Conservation (phyloP, 2,113 vertebrate species). For the Aleadryas rufinucha region DNA sequence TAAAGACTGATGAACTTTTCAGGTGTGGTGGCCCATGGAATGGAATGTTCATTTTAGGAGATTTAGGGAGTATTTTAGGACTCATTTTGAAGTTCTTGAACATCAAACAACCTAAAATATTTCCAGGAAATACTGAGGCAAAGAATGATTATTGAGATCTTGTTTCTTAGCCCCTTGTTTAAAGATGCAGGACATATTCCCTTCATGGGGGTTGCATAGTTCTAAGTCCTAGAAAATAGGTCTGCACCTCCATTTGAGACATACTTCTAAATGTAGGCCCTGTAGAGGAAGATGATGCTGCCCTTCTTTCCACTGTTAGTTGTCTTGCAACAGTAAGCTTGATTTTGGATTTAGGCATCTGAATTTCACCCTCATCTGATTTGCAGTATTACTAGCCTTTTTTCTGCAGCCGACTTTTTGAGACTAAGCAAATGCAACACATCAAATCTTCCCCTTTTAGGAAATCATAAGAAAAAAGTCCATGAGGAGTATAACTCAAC, state of each 20-base stretch:
- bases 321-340: background rate
- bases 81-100: background rate
- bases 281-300: background rate
- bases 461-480: background rate
- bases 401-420: background rate
- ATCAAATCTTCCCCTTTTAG: background rate
- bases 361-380: background rate
- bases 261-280: background rate
- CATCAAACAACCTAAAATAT: background rate
- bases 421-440: background rate
- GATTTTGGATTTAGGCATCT: background rate
- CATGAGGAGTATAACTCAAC: background rate
- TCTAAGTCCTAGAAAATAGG: background rate
- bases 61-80: background rate
- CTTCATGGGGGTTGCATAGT: background rate
- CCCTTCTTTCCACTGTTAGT: background rate
- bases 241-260: background rate
- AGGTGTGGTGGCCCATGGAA: background rate
- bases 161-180: background rate
- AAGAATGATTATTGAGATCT: background rate
- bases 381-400: background rate
- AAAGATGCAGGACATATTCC: background rate
- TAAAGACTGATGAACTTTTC: background rate
- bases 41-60: background rate
- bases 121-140: background rate